phyloP scores from a whole-genome alignment of 2,888 invertebrate species.

The Tubulanus polymorphus region DNA sequence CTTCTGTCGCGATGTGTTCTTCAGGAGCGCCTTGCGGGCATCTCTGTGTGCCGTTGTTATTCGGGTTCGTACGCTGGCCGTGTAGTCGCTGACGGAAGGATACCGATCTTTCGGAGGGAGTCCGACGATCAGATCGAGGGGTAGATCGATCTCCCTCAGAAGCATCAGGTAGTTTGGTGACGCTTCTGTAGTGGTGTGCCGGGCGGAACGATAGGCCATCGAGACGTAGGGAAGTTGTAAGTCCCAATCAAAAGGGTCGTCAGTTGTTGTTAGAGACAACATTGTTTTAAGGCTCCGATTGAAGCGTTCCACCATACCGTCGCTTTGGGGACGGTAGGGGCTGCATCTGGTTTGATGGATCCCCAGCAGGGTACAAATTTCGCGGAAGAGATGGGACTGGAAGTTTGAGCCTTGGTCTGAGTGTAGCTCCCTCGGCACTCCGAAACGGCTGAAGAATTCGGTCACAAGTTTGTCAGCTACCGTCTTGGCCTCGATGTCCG shows the following conservation, averaged over 20 bases:
- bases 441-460: constrained; percentile 19
- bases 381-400: constrained; percentile 18
- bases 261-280: too few species aligned
- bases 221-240: constrained; percentile 19
- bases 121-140: constrained; percentile 15
- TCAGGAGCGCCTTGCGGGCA: too few species aligned
- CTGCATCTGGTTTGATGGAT: constrained; percentile 20
- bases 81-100: too few species aligned
- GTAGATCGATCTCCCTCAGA: constrained; percentile 18
- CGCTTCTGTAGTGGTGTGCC: constrained; percentile 16
- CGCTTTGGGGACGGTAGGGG: constrained; percentile 16
- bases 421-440: constrained; percentile 15
- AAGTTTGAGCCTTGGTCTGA: constrained; percentile 20
- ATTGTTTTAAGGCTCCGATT: constrained; percentile 16
- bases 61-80: too few species aligned
- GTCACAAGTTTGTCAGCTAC: constrained; percentile 16
- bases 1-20: too few species aligned
- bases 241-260: too few species aligned
- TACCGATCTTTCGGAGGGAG: too few species aligned
- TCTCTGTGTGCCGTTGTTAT: too few species aligned
- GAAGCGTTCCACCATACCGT: constrained; percentile 18
- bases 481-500: constrained; percentile 19
- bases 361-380: constrained; percentile 18
- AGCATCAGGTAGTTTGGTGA: constrained; percentile 22
- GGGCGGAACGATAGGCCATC: constrained; percentile 16